These are phyloP conservation scores for Acrossocheilus wenchowensis DNA, from an alignment of 2,797 vertebrate genomes.

Conservation along the genomic window DNA sequence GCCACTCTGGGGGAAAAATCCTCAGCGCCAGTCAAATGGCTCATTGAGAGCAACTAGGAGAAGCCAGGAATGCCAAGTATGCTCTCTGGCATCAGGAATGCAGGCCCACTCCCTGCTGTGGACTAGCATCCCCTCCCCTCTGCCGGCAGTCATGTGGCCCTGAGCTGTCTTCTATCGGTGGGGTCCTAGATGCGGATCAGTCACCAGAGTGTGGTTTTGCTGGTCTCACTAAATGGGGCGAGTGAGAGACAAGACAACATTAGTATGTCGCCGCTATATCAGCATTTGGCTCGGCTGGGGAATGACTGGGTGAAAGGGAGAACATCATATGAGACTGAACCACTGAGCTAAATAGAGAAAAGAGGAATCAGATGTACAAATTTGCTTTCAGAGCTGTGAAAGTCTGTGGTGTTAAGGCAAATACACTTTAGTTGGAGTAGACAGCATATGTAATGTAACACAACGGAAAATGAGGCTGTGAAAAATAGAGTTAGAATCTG, in stretches of 20 bases:
- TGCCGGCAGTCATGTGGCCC: conserved; percentile 52
- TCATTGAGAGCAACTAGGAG: conserved; percentile 56
- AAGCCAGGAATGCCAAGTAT: conserved; percentile 62
- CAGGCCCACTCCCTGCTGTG: conserved; percentile 55
- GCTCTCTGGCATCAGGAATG: conserved; percentile 60
- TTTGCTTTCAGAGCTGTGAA: not conserved
- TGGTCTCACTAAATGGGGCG: not conserved
- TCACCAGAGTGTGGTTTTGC: not conserved
- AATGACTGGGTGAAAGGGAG: conserved; percentile 1
- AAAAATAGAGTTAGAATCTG: not conserved
- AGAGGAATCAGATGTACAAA: not conserved
- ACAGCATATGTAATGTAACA: not conserved
- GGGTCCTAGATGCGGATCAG: conserved; percentile 8
- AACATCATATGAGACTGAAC: not conserved
- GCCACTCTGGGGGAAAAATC: conserved; percentile 42
- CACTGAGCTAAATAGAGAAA: conserved; percentile 19
- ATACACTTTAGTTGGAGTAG: not conserved
- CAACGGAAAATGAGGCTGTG: not conserved
- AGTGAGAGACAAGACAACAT: conserved; percentile 15
- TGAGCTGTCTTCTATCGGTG: conserved; percentile 29
- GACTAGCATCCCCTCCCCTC: conserved; percentile 45
- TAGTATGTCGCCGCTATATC: not conserved
- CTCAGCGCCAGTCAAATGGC: conserved; percentile 55
- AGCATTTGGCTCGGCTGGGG: not conserved
- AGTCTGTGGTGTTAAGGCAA: not conserved